Conservation (phyloP, 92 coral and sea anemone genomes). For the Blastomussa wellsi region DNA sequence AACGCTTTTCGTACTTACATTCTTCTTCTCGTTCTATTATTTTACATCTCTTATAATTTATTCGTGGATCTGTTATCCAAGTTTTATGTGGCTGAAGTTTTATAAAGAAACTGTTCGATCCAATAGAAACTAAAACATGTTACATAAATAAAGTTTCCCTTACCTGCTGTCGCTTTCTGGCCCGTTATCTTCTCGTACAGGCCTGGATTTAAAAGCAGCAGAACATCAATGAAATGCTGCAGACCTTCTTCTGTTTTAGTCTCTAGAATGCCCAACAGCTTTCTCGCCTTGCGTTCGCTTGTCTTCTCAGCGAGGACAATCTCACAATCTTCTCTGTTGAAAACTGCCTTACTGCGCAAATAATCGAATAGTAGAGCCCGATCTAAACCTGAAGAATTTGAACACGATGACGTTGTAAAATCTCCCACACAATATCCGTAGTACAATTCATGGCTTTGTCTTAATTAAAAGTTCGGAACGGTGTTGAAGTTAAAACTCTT, state of each 20-base stretch:
- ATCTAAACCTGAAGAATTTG: constrained; percentile 34
- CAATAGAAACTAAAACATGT: not conserved
- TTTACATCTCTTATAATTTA: not conserved
- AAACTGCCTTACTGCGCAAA: constrained; percentile 46
- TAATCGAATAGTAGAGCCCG: constrained; percentile 50
- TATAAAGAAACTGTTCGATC: not conserved
- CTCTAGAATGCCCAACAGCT: constrained; percentile 39
- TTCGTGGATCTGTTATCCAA: not conserved
- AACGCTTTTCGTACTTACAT: not conserved
- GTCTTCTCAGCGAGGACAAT: constrained; percentile 42
- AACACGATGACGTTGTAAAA: constrained; percentile 26
- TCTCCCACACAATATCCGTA: constrained; percentile 8
- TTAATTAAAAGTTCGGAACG: not conserved
- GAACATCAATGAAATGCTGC: constrained; percentile 39
- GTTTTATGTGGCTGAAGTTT: not conserved
- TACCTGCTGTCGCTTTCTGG: constrained; percentile 41
- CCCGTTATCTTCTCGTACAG: constrained; percentile 52
- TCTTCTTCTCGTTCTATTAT: not conserved
- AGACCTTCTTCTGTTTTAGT: constrained; percentile 41
- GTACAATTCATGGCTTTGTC: not conserved
- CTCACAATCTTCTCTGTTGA: constrained; percentile 46
- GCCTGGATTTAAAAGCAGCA: constrained; percentile 42
- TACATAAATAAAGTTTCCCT: constrained; percentile 6
- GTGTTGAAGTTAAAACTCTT: not conserved
- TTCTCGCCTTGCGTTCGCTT: constrained; percentile 42